Percentiles rank a stretch among this genome's conserved stretches.
Conservation (phyloP, 1,140 invertebrate genomes). For the Aleiodes sp. region DNA sequence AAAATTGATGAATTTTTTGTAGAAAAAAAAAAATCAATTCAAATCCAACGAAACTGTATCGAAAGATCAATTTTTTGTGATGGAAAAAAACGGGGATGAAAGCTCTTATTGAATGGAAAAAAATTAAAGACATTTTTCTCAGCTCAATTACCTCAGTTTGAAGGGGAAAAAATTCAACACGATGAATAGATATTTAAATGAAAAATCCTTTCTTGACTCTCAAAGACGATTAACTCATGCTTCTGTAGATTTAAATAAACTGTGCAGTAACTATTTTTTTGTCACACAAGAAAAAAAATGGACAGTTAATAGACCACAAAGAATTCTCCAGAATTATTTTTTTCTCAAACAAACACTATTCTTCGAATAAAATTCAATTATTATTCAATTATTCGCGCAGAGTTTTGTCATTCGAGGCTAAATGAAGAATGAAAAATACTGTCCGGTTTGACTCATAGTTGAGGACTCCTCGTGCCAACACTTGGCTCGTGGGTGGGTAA, state of each 20-base stretch:
- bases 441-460: conserved; percentile 38
- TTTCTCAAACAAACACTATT: background rate
- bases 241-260: background rate
- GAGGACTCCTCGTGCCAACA: conserved; percentile 24
- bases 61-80: background rate
- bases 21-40: background rate
- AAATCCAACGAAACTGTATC: background rate
- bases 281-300: too few relatives aligned
- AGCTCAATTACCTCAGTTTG: background rate
- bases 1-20: background rate
- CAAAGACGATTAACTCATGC: background rate
- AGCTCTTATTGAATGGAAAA: background rate
- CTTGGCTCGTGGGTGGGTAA: background rate
- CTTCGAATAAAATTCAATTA: background rate
- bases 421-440: conserved; percentile 51
- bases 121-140: background rate
- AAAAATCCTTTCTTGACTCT: background rate
- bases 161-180: background rate
- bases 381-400: background rate
- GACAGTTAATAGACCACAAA: too few relatives aligned
- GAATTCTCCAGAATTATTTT: background rate
- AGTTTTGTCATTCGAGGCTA: conserved; percentile 40
- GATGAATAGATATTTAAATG: background rate
- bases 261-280: too few relatives aligned
- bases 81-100: background rate